These are phyloP conservation scores for Mus pahari DNA, from an alignment of 2,113 vertebrate species.

Conservation along the genomic window DNA sequence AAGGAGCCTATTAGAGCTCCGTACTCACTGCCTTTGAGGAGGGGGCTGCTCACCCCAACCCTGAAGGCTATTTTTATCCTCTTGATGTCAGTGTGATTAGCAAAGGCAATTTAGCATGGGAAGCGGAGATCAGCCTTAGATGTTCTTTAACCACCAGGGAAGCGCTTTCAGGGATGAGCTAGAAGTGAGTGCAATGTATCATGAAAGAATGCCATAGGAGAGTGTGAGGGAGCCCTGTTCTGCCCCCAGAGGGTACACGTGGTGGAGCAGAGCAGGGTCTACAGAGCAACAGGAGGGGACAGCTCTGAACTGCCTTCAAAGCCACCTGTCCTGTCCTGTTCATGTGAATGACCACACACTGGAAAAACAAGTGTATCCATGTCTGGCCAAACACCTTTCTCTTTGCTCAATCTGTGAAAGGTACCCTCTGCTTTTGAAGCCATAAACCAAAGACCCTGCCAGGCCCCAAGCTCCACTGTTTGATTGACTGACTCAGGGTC, in stretches of 20 bases:
- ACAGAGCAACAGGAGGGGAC: background rate
- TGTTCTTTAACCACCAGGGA: background rate
- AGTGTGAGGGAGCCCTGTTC: rapidly evolving
- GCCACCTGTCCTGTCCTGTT: rapidly evolving
- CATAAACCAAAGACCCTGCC: background rate
- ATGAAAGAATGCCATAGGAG: slow-evolving; percentile 17
- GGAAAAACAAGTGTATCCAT: background rate
- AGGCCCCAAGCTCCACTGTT: too few relatives aligned
- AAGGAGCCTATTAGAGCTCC: background rate
- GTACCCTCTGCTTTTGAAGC: too few relatives aligned
- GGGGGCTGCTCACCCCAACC: background rate
- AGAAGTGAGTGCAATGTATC: background rate
- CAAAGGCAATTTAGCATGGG: slow-evolving; percentile 55
- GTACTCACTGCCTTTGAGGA: background rate
- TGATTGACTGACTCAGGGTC: background rate
- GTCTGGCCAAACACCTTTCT: background rate
- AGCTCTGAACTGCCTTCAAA: rapidly evolving
- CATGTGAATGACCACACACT: rapidly evolving
- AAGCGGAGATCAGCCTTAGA: slow-evolving; percentile 22
- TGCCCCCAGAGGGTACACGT: background rate
- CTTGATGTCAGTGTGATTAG: slow-evolving; percentile 61
- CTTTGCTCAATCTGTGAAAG: background rate
- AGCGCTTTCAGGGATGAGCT: slow-evolving; percentile 4
- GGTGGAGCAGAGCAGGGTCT: rapidly evolving
- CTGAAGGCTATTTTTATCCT: slow-evolving; percentile 58